phyloP scores from a whole-genome alignment of 1,140 invertebrate genomes.

The Patella vulgata region DNA sequence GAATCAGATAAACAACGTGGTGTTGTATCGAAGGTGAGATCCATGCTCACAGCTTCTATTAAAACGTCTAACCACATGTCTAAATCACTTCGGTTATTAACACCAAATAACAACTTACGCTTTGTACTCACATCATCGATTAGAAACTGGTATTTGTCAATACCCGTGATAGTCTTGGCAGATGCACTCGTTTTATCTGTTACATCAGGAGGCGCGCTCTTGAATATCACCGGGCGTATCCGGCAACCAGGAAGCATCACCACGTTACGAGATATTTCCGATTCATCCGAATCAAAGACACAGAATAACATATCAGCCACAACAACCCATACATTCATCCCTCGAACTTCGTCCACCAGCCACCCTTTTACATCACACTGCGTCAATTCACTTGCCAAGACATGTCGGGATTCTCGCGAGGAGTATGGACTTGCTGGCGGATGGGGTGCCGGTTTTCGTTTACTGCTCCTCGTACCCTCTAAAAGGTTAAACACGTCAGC shows the following conservation, averaged over 20 bases:
- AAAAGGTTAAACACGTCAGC: neutral
- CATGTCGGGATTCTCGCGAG: slow-evolving; percentile 22
- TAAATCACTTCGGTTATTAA: slow-evolving; percentile 39
- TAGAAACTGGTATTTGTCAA: slow-evolving; percentile 49
- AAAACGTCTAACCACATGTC: slow-evolving; percentile 42
- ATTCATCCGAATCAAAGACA: slow-evolving; percentile 43
- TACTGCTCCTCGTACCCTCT: slow-evolving; percentile 10
- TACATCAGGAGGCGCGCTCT: slow-evolving; percentile 31
- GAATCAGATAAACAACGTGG: no score
- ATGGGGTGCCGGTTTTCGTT: slow-evolving; percentile 15
- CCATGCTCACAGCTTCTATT: slow-evolving; percentile 39
- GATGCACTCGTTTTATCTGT: slow-evolving; percentile 11
- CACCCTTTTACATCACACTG: slow-evolving; percentile 44
- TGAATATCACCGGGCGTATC: slow-evolving; percentile 47
- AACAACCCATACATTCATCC: slow-evolving; percentile 46
- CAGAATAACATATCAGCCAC: slow-evolving; percentile 53
- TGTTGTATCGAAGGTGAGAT: neutral
- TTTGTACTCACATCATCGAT: slow-evolving; percentile 38
- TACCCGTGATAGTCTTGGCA: slow-evolving; percentile 43
- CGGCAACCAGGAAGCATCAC: slow-evolving; percentile 48
- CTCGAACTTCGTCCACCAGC: slow-evolving; percentile 45
- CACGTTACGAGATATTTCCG: slow-evolving; percentile 35
- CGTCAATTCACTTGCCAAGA: slow-evolving; percentile 43
- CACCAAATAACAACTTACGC: slow-evolving; percentile 43
- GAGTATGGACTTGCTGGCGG: slow-evolving; percentile 11